Evolutionary conservation across 2,797 vertebrate genomes (phyloP).

Genomic region (Rhadinocentrus ornatus): DNA sequence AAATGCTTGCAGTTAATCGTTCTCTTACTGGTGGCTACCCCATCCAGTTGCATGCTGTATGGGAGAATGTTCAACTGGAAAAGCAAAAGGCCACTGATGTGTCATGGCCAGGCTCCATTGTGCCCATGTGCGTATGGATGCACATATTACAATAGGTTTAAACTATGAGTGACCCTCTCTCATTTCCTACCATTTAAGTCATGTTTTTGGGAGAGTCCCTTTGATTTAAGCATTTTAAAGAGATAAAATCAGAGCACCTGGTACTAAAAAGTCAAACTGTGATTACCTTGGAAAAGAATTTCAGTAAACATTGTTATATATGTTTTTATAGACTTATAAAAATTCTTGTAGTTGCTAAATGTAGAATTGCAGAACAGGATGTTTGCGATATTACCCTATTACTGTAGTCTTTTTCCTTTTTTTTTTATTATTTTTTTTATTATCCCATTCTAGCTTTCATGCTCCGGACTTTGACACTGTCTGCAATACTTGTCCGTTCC

Average conservation of each 20-base stretch:
- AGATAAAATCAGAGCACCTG: slow-evolving; percentile 27
- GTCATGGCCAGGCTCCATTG: slow-evolving; percentile 63
- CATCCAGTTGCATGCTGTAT: slow-evolving; percentile 57
- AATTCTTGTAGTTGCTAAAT: slow-evolving; percentile 10
- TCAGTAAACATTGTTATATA: slow-evolving; percentile 49
- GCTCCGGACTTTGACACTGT: background rate
- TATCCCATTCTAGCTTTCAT: background rate
- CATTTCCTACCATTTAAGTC: slow-evolving; percentile 71
- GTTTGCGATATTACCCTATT: too few relatives aligned
- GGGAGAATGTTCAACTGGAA: slow-evolving; percentile 33
- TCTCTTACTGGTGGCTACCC: slow-evolving; percentile 65
- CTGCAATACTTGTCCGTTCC: background rate
- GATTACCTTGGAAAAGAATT: slow-evolving; percentile 49
- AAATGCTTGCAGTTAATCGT: slow-evolving; percentile 75
- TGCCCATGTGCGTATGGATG: slow-evolving; percentile 57
- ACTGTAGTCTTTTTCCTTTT: too few relatives aligned
- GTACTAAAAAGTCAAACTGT: slow-evolving; percentile 40
- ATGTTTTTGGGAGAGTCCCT: slow-evolving; percentile 56
- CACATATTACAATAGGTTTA: slow-evolving; percentile 67
- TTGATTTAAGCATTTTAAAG: too few relatives aligned
- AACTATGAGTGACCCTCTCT: slow-evolving; percentile 67
- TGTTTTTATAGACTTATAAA: slow-evolving; percentile 40
- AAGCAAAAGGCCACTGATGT: slow-evolving; percentile 59
- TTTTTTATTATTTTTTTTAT: background rate
- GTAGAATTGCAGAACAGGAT: slow-evolving; percentile 11